Percentiles rank a stretch among this genome's conserved stretches.
Conservation (phyloP, 2,888 invertebrate species). For the Melinaea marsaeus region DNA sequence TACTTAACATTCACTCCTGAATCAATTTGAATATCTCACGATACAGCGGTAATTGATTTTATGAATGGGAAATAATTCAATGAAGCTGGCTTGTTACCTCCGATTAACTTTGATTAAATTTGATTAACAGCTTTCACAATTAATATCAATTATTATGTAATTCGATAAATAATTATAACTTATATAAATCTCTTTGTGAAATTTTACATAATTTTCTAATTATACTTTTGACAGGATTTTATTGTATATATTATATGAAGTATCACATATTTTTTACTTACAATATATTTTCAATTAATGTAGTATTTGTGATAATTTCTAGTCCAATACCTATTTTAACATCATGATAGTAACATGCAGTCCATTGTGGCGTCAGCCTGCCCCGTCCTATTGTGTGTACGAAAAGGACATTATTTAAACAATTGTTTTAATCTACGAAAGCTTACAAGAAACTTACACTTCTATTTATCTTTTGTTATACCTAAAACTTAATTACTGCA, state of each 20-base stretch:
- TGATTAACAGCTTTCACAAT: not conserved
- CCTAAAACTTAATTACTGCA: not conserved
- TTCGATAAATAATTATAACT: too few species aligned
- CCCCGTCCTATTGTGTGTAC: too few species aligned
- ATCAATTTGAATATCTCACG: constrained; percentile 20
- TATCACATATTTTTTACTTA: too few species aligned
- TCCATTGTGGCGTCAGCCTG: too few species aligned
- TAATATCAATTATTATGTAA: not conserved
- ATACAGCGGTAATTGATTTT: constrained; percentile 20
- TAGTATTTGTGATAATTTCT: too few species aligned
- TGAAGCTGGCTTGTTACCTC: constrained; percentile 16
- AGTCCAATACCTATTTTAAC: too few species aligned
- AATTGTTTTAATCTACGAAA: not conserved
- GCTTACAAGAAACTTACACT: not conserved
- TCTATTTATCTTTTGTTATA: not conserved
- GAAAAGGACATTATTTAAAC: not conserved
- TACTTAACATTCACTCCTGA: constrained; percentile 18
- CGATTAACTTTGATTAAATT: constrained; percentile 7
- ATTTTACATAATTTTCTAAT: too few species aligned
- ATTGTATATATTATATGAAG: too few species aligned
- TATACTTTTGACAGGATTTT: too few species aligned
- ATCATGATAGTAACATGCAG: too few species aligned
- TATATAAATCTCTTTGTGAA: too few species aligned
- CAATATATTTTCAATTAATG: too few species aligned
- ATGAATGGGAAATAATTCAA: constrained; percentile 18